Evolutionary conservation across 2,113 vertebrate species (phyloP).

Genomic region (Isurus oxyrinchus): DNA sequence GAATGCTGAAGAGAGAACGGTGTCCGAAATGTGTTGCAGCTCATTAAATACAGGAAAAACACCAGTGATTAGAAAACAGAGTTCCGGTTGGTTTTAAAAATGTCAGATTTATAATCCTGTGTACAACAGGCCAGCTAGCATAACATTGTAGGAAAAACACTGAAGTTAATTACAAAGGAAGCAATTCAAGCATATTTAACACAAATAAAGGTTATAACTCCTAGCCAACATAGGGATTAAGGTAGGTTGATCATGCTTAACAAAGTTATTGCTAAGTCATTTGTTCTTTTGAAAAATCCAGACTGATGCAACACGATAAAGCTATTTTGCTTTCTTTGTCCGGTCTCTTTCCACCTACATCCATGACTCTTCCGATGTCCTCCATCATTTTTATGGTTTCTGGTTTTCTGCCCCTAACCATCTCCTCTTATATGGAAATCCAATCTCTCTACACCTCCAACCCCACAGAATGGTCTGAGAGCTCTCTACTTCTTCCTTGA

Average conservation of each 20-base stretch:
- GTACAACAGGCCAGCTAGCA: neutral
- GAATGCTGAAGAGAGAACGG: neutral
- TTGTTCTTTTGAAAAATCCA: conserved; percentile 18
- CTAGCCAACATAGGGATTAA: neutral
- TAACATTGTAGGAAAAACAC: neutral
- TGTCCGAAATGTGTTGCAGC: neutral
- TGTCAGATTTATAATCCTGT: neutral
- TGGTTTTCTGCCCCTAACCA: no score
- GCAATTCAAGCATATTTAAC: conserved; percentile 18
- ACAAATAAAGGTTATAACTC: neutral
- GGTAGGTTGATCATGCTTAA: neutral
- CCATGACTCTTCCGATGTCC: neutral
- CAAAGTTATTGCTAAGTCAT: neutral
- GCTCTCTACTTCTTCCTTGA: neutral
- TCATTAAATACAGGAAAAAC: conserved; percentile 14
- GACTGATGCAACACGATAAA: neutral
- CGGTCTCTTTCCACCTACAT: neutral
- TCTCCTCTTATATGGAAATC: neutral
- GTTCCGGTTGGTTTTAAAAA: neutral
- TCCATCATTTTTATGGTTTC: neutral
- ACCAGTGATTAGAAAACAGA: conserved; percentile 7
- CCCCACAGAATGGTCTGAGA: neutral
- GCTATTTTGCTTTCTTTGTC: neutral
- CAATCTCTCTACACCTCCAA: neutral
- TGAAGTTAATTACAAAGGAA: conserved; percentile 11